Conservation (phyloP, 2,113 vertebrate species). For the Perca flavescens region DNA sequence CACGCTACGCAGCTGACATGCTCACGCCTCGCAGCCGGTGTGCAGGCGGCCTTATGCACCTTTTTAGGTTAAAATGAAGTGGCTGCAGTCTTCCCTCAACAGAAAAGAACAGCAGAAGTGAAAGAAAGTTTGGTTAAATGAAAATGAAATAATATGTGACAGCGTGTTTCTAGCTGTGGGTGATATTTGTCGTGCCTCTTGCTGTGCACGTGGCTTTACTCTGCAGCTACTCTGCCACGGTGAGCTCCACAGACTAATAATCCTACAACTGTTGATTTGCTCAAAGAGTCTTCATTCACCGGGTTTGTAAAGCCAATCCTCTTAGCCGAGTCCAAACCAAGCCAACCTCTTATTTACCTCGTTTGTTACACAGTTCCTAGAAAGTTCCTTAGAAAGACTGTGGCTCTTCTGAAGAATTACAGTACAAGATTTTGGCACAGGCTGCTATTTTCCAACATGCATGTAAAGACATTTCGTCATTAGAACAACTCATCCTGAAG, state of each 20-base stretch:
- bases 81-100: no score
- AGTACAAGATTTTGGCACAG: background rate
- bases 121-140: no score
- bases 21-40: no score
- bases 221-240: background rate
- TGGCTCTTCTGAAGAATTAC: conserved; percentile 4
- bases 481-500: background rate
- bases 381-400: conserved; percentile 13
- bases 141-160: background rate
- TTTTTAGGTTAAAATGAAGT: no score
- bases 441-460: background rate
- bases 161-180: background rate
- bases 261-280: conserved; percentile 20
- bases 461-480: background rate
- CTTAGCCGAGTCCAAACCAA: conserved; percentile 28
- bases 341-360: conserved; percentile 26
- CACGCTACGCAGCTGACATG: no score
- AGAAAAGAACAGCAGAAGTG: no score
- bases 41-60: no score
- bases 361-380: conserved; percentile 24
- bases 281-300: conserved; percentile 24
- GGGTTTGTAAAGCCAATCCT: conserved; percentile 54
- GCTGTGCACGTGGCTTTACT: no score
- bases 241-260: conserved; percentile 16
- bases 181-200: background rate